phyloP scores from a whole-genome alignment of 2,113 vertebrate species.

The Hydropotes inermis region DNA sequence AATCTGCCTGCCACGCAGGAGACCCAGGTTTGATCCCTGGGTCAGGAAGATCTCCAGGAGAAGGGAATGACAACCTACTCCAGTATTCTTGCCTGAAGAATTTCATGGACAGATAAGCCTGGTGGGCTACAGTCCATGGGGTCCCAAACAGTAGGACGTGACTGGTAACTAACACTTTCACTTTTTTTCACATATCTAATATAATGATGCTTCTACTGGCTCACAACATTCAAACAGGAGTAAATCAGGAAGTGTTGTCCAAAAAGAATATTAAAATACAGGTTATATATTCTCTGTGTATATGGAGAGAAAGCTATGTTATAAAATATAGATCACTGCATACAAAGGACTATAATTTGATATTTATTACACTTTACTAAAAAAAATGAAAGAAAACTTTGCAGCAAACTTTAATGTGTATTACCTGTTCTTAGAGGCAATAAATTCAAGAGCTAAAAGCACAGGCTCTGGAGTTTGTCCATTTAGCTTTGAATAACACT shows the following conservation, averaged over 20 bases:
- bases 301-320: neutral
- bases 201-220: neutral
- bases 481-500: neutral
- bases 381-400: neutral
- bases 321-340: neutral
- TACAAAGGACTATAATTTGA: neutral
- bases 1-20: neutral
- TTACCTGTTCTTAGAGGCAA: neutral
- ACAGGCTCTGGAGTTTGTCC: neutral
- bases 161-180: too few species aligned
- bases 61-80: neutral
- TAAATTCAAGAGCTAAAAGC: neutral
- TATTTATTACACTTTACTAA: neutral
- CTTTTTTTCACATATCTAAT: neutral
- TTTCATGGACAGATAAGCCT: neutral
- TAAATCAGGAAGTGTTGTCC: neutral
- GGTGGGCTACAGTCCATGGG: neutral
- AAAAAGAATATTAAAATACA: neutral
- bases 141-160: neutral
- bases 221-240: neutral
- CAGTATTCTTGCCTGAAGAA: neutral
- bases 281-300: neutral
- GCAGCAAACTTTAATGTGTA: neutral
- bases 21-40: neutral
- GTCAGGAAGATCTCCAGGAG: neutral